These are phyloP conservation scores for Antechinus stuartii DNA, from an alignment of 2,113 vertebrate species.

Conservation along the genomic window DNA sequence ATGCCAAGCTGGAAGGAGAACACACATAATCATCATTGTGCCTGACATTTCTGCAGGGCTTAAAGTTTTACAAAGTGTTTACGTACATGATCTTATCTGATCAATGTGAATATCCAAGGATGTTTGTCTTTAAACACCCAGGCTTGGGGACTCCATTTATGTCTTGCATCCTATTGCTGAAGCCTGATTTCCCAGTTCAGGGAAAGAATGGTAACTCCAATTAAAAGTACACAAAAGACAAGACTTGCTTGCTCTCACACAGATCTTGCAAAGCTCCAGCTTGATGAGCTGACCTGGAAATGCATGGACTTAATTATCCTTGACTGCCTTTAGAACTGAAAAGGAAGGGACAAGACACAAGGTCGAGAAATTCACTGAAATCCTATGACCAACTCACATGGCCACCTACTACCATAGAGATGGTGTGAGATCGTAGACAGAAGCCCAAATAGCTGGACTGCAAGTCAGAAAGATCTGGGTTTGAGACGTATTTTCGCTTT, in stretches of 20 bases:
- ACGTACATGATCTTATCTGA: background rate
- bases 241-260: conserved; percentile 19
- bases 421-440: background rate
- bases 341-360: conserved; percentile 23
- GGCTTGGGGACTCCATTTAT: conserved; percentile 25
- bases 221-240: conserved; percentile 57
- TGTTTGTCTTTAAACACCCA: conserved; percentile 42
- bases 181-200: conserved; percentile 26
- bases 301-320: conserved; percentile 49
- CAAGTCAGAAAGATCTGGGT: background rate
- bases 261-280: conserved; percentile 2
- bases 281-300: conserved; percentile 38
- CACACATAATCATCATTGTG: background rate
- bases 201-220: conserved; percentile 37
- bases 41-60: background rate
- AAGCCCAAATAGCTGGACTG: background rate
- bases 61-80: background rate
- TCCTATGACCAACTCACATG: conserved; percentile 7
- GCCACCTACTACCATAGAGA: background rate
- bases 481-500: background rate
- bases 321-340: background rate
- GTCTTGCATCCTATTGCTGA: conserved; percentile 47
- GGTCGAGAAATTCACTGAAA: conserved; percentile 12
- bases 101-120: conserved; percentile 7
- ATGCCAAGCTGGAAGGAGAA: background rate